phyloP scores from a whole-genome alignment of 2,888 invertebrate genomes.

The Piscicola geometra region DNA sequence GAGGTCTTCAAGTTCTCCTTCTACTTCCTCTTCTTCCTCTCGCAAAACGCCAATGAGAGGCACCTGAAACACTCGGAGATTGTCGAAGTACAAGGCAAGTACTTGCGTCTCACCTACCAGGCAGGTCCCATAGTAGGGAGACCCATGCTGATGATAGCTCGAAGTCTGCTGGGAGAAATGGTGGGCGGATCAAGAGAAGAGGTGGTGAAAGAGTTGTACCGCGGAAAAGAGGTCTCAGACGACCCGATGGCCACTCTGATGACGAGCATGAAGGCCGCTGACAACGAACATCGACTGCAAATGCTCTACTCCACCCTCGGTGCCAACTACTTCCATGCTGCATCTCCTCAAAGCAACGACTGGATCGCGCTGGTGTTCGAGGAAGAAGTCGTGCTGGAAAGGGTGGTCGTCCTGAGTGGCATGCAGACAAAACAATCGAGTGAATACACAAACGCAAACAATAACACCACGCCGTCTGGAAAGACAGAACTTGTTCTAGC shows the following conservation, averaged over 20 bases:
- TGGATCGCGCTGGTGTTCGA: slow-evolving; percentile 27
- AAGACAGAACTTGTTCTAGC: not conserved
- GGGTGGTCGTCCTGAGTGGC: slow-evolving; percentile 4
- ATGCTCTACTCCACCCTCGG: slow-evolving; percentile 3
- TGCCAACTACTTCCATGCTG: slow-evolving; percentile 14
- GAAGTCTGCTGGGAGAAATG: not conserved
- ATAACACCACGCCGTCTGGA: not conserved
- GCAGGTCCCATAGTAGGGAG: not conserved
- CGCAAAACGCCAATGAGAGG: not conserved
- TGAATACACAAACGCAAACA: not conserved
- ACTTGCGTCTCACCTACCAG: slow-evolving; percentile 21
- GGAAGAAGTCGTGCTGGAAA: slow-evolving; percentile 3
- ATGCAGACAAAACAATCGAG: not conserved
- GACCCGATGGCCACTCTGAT: slow-evolving; percentile 11
- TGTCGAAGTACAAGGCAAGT: not conserved
- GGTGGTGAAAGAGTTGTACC: not conserved
- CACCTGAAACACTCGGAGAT: not conserved
- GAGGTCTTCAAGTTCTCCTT: slow-evolving; percentile 17
- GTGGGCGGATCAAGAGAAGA: not conserved
- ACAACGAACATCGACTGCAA: not conserved
- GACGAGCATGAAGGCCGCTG: slow-evolving; percentile 9
- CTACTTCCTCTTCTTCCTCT: not conserved
- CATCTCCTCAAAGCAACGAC: not conserved
- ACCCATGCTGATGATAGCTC: slow-evolving; percentile 4
- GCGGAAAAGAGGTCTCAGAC: slow-evolving; percentile 8